Base-by-base conservation (phyloP, 2,797 vertebrate genomes). In the Trematomus bernacchii region DNA sequence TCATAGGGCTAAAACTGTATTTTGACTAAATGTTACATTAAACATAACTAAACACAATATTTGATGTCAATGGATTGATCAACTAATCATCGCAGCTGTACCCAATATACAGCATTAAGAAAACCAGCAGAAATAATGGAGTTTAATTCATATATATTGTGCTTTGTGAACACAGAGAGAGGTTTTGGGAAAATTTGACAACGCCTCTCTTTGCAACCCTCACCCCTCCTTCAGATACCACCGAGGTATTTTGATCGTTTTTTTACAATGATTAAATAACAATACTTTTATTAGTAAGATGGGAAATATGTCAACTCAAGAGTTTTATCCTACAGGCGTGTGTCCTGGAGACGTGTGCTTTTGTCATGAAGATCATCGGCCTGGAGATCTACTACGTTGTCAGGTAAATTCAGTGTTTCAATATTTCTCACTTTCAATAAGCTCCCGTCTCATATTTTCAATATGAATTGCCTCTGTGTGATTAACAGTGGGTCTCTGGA, bases 351-450 rank as follows among this genome's bases (percentile, higher is more conserved):
- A 98, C 98, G 2, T 99, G 98, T 86, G 98, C 98, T 50, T 98
- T 99, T 66, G 97, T 97, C 76, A 98, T 99, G 97, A 99, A 98
- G 91, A 99, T 99, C 42, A 96, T 99, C 46, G 97, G 97, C 67
- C 93, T 99, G 83, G 98, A 99, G 94, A 97, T 99, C 91, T 98
- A 97, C 93, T 99, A 98, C 44, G 98, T 97, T 46, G 97, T 97
- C 90, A 96, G 97, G 98, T 99, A 94, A 94, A 88, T 59, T 13
- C 3, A 37, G 18, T 18, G 4, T 52, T 74, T 27, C 12, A 27
- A 3, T 15, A 15, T 64, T 51, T 9, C 3, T 19, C 6, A 7
- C 15, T 3, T 37, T 15, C 0, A 37, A 33, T 2, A 5, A 0
- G 13, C 52, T 66, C 16, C 7, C 0, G 16, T 68, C 15, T 57